Base-by-base conservation (phyloP, 1,140 invertebrate genomes). In the Amphibalanus amphitrite region DNA sequence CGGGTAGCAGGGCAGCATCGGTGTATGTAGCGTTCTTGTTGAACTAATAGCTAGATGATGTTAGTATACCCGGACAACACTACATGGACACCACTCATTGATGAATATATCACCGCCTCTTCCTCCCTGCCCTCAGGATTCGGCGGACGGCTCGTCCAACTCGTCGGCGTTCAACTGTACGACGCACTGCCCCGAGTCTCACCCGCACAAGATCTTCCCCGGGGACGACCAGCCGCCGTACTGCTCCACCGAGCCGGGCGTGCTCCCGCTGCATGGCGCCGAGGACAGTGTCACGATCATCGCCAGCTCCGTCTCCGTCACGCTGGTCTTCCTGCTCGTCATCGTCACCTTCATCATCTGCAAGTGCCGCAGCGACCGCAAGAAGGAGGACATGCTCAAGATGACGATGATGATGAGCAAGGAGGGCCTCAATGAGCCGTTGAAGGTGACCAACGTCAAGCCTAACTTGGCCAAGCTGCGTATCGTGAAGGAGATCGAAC, bases 401-500 rank as follows among this genome's bases (percentile, higher is more conserved):
- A 89, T 94, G 86, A 92, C 93, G 0, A 88, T 91, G 86, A 89
- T 89, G 8, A 81, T 95, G 76, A 90, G 89, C 26, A 91, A 91
- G 0, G 80, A 80, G 72, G 82, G 83, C 73, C 91, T 93, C 76
- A 91, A 90, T 75, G 92, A 95, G 79, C 92, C 91, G 0, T 79
- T 95, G 47, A 84, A 89, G 69, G 91, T 92, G 1, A 90, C 90
- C 0, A 93, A 93, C 76, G 90, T 93, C 0, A 90, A 92, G 76
- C 95, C 95, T 28, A 97, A 98, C 82, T 82, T 97, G 72, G 91
- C 92, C 0, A 93, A 96, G 80, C 80, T 98, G 72, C 83, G 91
- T 64, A 95, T 97, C 65, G 91, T 98, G 26, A 97, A 95, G 79
- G 94, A 98, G 80, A 91, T 88, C 0, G 95, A 98, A 80, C 83